A percentile compares a stretch with the other conserved stretches of the same genome.
phyloP scores from a whole-genome alignment of 2,888 invertebrate genomes.

The Morpho achilles region DNA sequence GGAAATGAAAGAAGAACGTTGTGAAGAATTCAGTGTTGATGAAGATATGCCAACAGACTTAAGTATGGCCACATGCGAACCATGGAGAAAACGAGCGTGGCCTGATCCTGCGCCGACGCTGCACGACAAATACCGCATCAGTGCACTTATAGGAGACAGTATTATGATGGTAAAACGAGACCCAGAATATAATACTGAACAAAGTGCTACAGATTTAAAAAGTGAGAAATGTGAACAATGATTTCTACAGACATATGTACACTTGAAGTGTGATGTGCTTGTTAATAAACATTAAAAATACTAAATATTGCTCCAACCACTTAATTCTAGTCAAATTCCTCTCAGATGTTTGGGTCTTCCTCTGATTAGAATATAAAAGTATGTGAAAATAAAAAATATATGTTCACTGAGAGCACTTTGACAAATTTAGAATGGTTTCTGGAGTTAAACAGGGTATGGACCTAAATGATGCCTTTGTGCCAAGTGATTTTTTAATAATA shows the following conservation, averaged over 20 bases:
- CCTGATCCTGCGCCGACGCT: conserved; percentile 46
- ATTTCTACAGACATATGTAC: conserved; percentile 35
- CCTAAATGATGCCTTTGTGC: conserved; percentile 75
- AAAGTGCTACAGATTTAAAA: conserved; percentile 71
- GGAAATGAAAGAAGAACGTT: conserved; percentile 71
- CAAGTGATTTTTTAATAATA: conserved; percentile 75
- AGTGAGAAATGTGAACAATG: conserved; percentile 79
- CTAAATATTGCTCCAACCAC: conserved; percentile 52
- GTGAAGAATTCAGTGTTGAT: conserved; percentile 73
- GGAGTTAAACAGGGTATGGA: conserved; percentile 76
- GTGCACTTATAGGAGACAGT: conserved; percentile 72
- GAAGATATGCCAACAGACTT: conserved; percentile 86
- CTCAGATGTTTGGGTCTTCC: conserved; percentile 69
- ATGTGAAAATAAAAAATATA: conserved; percentile 34
- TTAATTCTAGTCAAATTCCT: conserved; percentile 70
- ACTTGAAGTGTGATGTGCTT: conserved; percentile 35
- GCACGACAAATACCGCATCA: conserved; percentile 74
- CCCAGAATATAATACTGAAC: conserved; percentile 61
- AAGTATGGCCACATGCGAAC: conserved; percentile 79
- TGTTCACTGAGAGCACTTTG: conserved; percentile 68
- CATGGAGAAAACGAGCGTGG: conserved; percentile 69
- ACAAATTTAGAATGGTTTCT: conserved; percentile 57
- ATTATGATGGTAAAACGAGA: conserved; percentile 67
- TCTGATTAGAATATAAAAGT: conserved; percentile 36
- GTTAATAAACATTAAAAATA: conserved; percentile 16